Percentiles rank a stretch among this genome's conserved stretches.
Conservation (phyloP, 2,888 invertebrate species). For the Yponomeuta sedellus region DNA sequence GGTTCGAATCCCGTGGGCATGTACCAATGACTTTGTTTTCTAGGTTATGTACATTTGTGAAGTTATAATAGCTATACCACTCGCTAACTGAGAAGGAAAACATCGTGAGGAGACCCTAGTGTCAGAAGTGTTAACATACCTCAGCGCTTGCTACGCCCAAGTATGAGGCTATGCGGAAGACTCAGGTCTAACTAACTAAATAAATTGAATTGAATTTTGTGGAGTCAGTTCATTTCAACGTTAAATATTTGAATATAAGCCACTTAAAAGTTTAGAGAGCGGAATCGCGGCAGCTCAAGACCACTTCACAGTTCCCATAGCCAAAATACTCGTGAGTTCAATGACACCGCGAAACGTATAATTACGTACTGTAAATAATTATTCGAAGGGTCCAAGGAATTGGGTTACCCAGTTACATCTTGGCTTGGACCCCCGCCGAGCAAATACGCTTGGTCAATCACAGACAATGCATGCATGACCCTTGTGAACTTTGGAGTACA, state of each 20-base stretch:
- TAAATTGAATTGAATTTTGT: too few relatives aligned
- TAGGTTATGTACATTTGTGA: too few relatives aligned
- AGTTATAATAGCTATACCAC: too few relatives aligned
- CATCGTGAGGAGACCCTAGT: too few relatives aligned
- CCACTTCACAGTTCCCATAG: conserved; percentile 54
- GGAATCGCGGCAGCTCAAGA: conserved; percentile 43
- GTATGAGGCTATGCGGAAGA: too few relatives aligned
- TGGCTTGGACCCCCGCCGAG: conserved; percentile 54
- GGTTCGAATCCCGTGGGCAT: too few relatives aligned
- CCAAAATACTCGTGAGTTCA: conserved; percentile 60
- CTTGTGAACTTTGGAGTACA: conserved; percentile 42
- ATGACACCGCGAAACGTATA: conserved; percentile 63
- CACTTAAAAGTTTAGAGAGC: conserved; percentile 38
- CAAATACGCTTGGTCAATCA: conserved; percentile 68
- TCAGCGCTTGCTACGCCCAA: too few relatives aligned
- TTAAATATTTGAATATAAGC: neutral
- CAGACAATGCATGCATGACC: conserved; percentile 60
- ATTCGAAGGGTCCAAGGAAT: conserved; percentile 57
- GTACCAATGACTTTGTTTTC: too few relatives aligned
- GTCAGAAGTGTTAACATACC: too few relatives aligned
- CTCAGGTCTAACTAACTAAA: too few relatives aligned
- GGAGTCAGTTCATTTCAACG: too few relatives aligned
- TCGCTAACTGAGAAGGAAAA: too few relatives aligned
- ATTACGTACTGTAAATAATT: conserved; percentile 52
- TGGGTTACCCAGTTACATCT: conserved; percentile 63